These are phyloP conservation scores for Cryptoprocta ferox DNA, from an alignment of 2,797 vertebrate species.

Conservation along the genomic window DNA sequence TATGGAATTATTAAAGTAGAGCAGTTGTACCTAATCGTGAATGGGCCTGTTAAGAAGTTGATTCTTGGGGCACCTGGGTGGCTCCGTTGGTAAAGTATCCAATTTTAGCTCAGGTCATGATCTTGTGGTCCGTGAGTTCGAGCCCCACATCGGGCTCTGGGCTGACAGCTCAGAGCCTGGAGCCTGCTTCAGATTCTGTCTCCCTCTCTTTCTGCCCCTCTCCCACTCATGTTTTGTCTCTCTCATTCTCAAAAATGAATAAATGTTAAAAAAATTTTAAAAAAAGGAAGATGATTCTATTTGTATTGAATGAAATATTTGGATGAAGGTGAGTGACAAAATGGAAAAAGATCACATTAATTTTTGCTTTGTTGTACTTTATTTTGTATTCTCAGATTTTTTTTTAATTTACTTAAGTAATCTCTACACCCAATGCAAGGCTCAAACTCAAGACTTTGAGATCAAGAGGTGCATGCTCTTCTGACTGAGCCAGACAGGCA, in stretches of 20 bases:
- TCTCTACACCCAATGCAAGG: neutral
- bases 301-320: neutral
- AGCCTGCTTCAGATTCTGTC: too few species aligned
- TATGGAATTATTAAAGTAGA: neutral
- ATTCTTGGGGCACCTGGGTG: neutral
- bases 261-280: too few species aligned
- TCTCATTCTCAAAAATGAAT: too few species aligned
- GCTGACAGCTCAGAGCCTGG: too few species aligned
- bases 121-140: too few species aligned
- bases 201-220: too few species aligned
- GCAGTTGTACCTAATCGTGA: neutral
- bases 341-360: neutral
- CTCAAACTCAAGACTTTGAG: neutral
- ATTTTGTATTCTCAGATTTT: neutral
- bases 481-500: neutral
- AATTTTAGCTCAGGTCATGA: too few species aligned
- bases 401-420: neutral
- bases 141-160: accelerated
- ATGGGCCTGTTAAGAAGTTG: neutral
- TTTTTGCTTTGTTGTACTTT: neutral
- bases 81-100: too few species aligned
- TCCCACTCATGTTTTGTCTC: too few species aligned
- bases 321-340: neutral
- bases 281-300: neutral
- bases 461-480: neutral